These are phyloP conservation scores for Macrocentrus cingulum DNA, from an alignment of 1,140 invertebrate genomes.

Conservation along the genomic window DNA sequence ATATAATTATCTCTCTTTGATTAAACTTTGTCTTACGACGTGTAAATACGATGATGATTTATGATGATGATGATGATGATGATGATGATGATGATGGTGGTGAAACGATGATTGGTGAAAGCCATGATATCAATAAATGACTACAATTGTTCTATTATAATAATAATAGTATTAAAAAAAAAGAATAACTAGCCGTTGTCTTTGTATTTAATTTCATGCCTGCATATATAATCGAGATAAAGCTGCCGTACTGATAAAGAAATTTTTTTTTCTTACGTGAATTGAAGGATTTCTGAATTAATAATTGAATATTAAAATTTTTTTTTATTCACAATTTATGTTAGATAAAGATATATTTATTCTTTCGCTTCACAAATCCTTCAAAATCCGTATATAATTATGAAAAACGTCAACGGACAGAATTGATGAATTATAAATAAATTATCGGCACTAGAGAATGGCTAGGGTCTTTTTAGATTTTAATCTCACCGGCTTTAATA, in stretches of 20 bases:
- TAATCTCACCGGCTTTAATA: constrained; percentile 90
- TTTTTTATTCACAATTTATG: no score
- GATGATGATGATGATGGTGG: no score
- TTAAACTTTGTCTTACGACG: background rate
- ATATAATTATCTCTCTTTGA: background rate
- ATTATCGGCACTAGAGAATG: constrained; percentile 48
- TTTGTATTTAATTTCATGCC: constrained; percentile 20
- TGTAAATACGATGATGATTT: background rate
- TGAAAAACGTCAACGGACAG: constrained; percentile 19
- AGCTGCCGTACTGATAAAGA: constrained; percentile 11
- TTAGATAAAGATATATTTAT: no score
- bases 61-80: background rate
- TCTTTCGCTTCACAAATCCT: constrained; percentile 7
- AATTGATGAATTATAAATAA: constrained; percentile 25
- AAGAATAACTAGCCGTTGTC: background rate
- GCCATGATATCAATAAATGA: background rate
- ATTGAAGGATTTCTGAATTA: constrained; percentile 7
- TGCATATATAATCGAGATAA: constrained; percentile 15
- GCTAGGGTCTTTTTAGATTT: constrained; percentile 56
- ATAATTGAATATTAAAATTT: background rate
- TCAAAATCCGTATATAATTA: background rate
- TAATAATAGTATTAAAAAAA: background rate
- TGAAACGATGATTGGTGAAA: background rate
- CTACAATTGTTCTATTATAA: no score
- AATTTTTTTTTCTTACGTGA: no score